phyloP scores from a whole-genome alignment of 92 coral and sea anemone species.

The Parazoanthus atlanticus region DNA sequence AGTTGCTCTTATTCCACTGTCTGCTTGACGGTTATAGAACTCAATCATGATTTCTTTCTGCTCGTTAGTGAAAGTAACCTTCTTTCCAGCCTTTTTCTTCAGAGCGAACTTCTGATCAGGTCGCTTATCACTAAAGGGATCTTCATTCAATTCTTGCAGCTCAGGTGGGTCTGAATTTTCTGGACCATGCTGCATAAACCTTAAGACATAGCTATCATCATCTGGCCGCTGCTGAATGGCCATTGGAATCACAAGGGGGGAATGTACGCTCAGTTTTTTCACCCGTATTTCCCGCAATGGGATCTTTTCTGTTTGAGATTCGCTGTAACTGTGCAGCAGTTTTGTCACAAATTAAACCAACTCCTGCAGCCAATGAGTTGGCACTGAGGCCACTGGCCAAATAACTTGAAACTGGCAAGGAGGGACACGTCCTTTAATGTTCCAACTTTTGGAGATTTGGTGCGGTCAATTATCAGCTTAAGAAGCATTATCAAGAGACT shows the following conservation, averaged over 20 bases:
- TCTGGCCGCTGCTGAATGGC: background rate
- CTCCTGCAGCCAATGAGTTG: background rate
- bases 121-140: background rate
- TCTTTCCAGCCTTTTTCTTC: constrained; percentile 11
- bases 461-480: constrained; percentile 1
- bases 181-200: background rate
- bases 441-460: constrained; percentile 14
- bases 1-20: background rate
- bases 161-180: background rate
- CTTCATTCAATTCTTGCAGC: background rate
- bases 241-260: background rate
- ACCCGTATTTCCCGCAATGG: background rate
- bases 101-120: constrained; percentile 16
- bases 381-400: background rate
- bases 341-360: background rate
- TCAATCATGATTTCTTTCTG: constrained; percentile 27
- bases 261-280: background rate
- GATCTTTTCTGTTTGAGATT: background rate
- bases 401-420: constrained; percentile 1
- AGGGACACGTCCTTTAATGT: constrained; percentile 2
- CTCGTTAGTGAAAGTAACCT: background rate
- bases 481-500: constrained; percentile 7
- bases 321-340: background rate
- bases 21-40: background rate
- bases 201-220: background rate